Evolutionary conservation across 2,888 invertebrate species (phyloP).

Genomic region (Cosmia pyralina): DNA sequence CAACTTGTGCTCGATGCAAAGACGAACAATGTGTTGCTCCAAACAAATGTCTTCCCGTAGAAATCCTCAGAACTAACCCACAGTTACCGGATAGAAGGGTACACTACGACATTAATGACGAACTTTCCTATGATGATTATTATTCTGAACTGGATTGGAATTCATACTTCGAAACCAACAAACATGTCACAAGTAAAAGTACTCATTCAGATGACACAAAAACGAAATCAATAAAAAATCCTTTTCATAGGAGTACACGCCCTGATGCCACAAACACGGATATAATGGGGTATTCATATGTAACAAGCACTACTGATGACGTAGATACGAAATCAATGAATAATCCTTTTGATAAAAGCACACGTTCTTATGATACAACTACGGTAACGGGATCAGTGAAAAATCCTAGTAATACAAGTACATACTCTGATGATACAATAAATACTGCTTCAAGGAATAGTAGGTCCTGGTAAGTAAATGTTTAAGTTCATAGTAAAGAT

Average conservation of each 20-base stretch:
- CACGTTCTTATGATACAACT: neutral
- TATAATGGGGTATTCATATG: slow-evolving; percentile 17
- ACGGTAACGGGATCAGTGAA: neutral
- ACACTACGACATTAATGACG: neutral
- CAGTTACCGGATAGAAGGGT: too few relatives aligned
- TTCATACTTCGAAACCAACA: neutral
- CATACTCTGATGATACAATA: neutral
- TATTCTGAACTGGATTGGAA: neutral
- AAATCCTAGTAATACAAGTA: neutral
- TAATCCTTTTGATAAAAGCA: neutral
- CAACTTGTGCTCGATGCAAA: slow-evolving; percentile 35
- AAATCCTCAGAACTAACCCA: neutral
- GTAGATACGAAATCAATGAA: neutral
- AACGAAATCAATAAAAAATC: slow-evolving; percentile 1
- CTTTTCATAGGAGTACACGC: slow-evolving; percentile 4
- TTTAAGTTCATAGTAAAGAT: neutral
- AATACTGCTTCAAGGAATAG: neutral
- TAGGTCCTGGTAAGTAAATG: slow-evolving; percentile 33
- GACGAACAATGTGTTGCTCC: slow-evolving; percentile 37
- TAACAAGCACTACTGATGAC: neutral
- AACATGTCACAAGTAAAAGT: neutral
- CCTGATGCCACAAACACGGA: neutral
- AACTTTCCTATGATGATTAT: neutral
- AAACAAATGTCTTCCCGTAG: slow-evolving; percentile 16
- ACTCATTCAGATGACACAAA: neutral